Conservation (phyloP, 1,140 invertebrate genomes). For the Hycleus cichorii region DNA sequence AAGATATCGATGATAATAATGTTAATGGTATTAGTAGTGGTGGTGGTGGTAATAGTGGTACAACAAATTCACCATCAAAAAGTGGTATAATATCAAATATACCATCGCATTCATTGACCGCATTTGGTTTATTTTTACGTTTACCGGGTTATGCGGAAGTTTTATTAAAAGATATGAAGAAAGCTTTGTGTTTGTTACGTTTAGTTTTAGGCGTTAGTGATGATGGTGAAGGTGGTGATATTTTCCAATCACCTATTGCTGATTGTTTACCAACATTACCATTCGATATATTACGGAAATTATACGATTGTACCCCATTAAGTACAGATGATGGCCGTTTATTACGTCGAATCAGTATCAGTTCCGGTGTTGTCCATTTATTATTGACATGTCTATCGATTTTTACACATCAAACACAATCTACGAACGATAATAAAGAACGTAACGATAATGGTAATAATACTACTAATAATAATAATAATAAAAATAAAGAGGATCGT, state of each 20-base stretch:
- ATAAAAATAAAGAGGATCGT: conserved; percentile 54
- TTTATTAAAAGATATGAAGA: conserved; percentile 70
- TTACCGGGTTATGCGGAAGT: conserved; percentile 86
- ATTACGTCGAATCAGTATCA: conserved; percentile 70
- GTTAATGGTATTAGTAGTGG: neutral
- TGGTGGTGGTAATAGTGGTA: too few species aligned
- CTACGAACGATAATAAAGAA: conserved; percentile 27
- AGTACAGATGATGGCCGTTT: conserved; percentile 75
- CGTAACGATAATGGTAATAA: conserved; percentile 25
- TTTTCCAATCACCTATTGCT: conserved; percentile 67
- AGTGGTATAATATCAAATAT: conserved; percentile 47
- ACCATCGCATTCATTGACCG: conserved; percentile 81
- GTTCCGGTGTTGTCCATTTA: conserved; percentile 74
- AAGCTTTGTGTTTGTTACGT: conserved; percentile 76
- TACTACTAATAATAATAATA: conserved; percentile 20
- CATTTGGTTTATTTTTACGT: conserved; percentile 80
- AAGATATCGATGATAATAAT: conserved; percentile 50
- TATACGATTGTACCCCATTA: conserved; percentile 70
- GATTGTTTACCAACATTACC: conserved; percentile 74
- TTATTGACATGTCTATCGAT: conserved; percentile 80
- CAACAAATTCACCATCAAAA: conserved; percentile 40
- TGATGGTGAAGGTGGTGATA: conserved; percentile 80
- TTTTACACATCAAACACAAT: conserved; percentile 60
- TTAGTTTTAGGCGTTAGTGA: conserved; percentile 83
- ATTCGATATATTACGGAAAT: conserved; percentile 73